Base-by-base conservation (phyloP, 2,797 vertebrate genomes). In the Cynopterus sphinx region DNA sequence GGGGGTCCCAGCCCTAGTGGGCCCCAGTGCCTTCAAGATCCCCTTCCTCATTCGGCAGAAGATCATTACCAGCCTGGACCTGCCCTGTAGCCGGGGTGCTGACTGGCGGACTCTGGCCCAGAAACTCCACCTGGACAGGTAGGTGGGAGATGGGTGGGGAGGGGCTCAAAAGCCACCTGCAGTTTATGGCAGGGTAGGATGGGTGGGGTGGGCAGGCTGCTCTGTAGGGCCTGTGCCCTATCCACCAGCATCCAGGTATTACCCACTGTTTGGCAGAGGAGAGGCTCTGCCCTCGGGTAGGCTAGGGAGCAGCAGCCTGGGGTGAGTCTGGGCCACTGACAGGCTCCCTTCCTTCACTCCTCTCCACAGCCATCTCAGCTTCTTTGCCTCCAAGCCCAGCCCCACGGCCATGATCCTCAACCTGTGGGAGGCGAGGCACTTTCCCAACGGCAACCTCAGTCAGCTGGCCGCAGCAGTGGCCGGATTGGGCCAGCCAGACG, bases 11-110 rank as follows among this genome's bases (percentile, higher is more conserved):
- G 99, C 99, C 97, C 99, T 99, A 97, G 99, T 99, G 82, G 99
- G 99, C 79, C 99, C 99, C 98, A 99, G 99, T 98, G 99, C 99
- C 98, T 99, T 99, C 98, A 99, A 99, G 99, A 99, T 99, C 98
- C 99, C 99, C 73, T 99, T 99, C 99, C 99, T 99, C 98, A 99
- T 99, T 99, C 99, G 99, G 98, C 99, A 99, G 98, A 99, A 99
- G 99, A 99, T 99, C 98, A 99, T 99, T 99, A 99, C 99, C 99
- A 99, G 99, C 98, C 98, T 99, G 98, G 99, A 99, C 79, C 98
- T 99, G 0, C 99, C 99, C 0, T 99, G 99, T 95, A 99, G 99
- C 95, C 99, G 99, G 61, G 99, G 99, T 97, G 99, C 99, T 0
- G 99, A 99, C 98, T 99, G 99, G 99, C 99, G 99, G 98, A 99